These are phyloP conservation scores for Mus minutoides DNA, from an alignment of 2,797 vertebrate genomes.

Conservation along the genomic window DNA sequence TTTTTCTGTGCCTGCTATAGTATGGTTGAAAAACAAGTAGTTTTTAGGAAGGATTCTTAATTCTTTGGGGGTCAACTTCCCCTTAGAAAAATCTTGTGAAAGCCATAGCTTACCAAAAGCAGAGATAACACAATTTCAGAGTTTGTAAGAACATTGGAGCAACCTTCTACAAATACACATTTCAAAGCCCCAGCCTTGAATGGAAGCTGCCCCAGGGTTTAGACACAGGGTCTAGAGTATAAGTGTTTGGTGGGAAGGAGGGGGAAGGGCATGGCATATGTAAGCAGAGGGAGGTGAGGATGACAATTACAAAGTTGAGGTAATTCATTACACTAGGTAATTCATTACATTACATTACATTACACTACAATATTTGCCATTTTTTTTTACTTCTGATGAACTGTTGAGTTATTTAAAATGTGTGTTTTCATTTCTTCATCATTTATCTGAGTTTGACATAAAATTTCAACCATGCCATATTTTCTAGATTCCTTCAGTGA, in stretches of 20 bases:
- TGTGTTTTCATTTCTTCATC: not conserved
- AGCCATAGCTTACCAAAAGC: not conserved
- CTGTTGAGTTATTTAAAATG: not conserved
- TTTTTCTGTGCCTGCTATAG: not conserved
- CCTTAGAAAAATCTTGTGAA: conserved; percentile 19
- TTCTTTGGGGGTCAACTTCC: not conserved
- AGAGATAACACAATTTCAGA: not conserved
- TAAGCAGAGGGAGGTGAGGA: not conserved
- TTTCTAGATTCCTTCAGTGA: conserved; percentile 23
- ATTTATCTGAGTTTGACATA: not conserved
- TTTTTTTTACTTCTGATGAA: not conserved
- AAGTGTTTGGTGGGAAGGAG: not conserved
- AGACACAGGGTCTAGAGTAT: not conserved
- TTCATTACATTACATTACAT: no score
- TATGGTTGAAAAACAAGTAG: not conserved
- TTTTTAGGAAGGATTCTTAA: not conserved
- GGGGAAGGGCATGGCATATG: not conserved
- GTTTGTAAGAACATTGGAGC: not conserved
- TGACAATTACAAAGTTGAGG: not conserved
- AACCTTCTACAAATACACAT: not conserved
- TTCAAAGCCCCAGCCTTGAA: not conserved
- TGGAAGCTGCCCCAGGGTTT: not conserved
- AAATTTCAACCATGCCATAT: not conserved
- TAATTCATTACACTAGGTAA: not conserved
- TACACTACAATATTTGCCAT: not conserved